A percentile compares a stretch with the other conserved stretches of the same genome.
These are phyloP conservation scores for Cyanistes caeruleus DNA, from an alignment of 2,113 vertebrate genomes.

Conservation along the genomic window DNA sequence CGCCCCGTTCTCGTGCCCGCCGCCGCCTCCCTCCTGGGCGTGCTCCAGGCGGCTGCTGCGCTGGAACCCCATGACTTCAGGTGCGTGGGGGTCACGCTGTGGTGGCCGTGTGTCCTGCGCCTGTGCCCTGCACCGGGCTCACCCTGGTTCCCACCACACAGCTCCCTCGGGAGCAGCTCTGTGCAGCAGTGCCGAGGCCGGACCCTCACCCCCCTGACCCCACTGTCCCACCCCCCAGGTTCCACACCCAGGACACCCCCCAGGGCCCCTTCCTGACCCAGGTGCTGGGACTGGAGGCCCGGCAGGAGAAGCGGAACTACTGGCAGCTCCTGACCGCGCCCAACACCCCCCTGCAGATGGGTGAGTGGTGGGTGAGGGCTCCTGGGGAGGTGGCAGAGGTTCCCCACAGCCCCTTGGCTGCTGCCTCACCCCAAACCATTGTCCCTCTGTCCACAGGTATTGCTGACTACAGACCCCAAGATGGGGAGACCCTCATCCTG, in stretches of 20 bases:
- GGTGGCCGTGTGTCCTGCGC: rapidly evolving
- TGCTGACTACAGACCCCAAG: constrained; percentile 79
- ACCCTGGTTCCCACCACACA: rapidly evolving
- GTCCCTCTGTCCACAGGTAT: constrained; percentile 76
- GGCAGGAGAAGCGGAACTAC: constrained; percentile 76
- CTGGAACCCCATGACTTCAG: constrained; percentile 66
- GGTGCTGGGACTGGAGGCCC: constrained; percentile 79
- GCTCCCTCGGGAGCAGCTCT: not conserved
- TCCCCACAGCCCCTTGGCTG: rapidly evolving
- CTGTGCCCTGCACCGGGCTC: rapidly evolving
- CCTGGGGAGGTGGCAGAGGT: rapidly evolving
- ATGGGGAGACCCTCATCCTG: constrained; percentile 79
- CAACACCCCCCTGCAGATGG: constrained; percentile 73
- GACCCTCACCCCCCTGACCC: not conserved
- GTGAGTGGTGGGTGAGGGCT: constrained; percentile 70
- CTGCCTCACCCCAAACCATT: rapidly evolving
- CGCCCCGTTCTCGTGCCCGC: constrained; percentile 33
- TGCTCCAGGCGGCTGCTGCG: constrained; percentile 71
- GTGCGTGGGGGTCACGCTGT: constrained; percentile 25
- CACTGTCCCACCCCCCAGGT: constrained; percentile 68
- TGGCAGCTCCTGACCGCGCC: constrained; percentile 82
- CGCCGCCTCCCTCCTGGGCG: constrained; percentile 76
- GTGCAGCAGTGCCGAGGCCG: rapidly evolving
- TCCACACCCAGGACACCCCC: constrained; percentile 77
- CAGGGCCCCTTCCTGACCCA: constrained; percentile 85